These are phyloP conservation scores for Ephydatia muelleri DNA, from an alignment of 37 sponge, comb jelly and placozoan genomes.

Conservation along the genomic window DNA sequence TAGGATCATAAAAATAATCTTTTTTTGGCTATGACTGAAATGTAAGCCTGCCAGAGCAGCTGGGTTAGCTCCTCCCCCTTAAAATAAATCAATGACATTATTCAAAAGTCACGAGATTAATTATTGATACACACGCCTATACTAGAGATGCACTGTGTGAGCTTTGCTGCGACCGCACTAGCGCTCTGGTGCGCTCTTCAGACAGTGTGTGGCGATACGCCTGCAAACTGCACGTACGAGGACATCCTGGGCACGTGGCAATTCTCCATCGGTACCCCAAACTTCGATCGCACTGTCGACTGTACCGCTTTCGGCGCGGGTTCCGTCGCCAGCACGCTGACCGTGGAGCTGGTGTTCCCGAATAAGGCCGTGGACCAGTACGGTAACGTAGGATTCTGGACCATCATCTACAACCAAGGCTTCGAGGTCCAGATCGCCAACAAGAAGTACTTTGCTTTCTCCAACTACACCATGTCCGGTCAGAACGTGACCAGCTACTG, in stretches of 20 bases:
- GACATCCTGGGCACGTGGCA: constrained; percentile 47
- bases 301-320: constrained; percentile 7
- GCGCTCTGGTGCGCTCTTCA: not conserved
- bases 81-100: no score
- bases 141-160: not conserved
- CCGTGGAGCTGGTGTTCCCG: constrained; percentile 35
- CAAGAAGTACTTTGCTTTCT: constrained; percentile 59
- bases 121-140: not conserved
- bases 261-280: constrained; percentile 25
- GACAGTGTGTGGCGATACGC: constrained; percentile 31
- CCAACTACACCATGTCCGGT: constrained; percentile 17
- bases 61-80: not conserved
- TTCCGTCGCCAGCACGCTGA: constrained; percentile 7
- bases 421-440: constrained; percentile 50
- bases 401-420: constrained; percentile 65
- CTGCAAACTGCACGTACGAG: constrained; percentile 65
- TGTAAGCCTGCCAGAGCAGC: not conserved
- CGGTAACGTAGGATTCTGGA: constrained; percentile 64
- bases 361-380: constrained; percentile 34
- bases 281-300: constrained; percentile 29
- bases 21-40: no score
- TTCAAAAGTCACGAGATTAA: not conserved
- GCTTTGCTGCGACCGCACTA: not conserved
- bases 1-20: no score
- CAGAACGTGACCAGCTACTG: constrained; percentile 26